Evolutionary conservation across 2,888 invertebrate species (phyloP), one percentile per base, ranked within the genome.

Genomic region (Aphidoletes aphidimyza): DNA sequence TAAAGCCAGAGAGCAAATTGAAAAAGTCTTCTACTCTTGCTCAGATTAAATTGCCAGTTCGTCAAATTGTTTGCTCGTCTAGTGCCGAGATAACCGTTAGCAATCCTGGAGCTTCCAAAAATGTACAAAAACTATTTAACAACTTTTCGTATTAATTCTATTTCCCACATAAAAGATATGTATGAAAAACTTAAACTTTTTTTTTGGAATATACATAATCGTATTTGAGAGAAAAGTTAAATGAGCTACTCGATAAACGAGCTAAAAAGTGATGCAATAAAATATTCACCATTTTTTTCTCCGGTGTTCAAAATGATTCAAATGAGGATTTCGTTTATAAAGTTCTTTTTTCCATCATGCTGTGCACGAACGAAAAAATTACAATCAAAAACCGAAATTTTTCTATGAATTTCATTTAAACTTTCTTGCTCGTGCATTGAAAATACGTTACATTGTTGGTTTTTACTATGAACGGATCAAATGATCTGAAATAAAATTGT

Each of bases 351-450:
- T n/a, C n/a, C 42, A 42, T 42, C 42, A 14, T n/a, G n/a, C n/a
- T n/a, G n/a, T n/a, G n/a, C n/a, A 42, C 14, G 42, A 9, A 42
- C 8, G 14, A 42, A 42, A 42, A 42, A 42, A 42, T 42, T 42
- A 42, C 6, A 14, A 9, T 42, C 8, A 42, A 42, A 14, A 42
- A n/a, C n/a, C n/a, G n/a, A n/a, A n/a, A n/a, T n/a, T n/a, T n/a
- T n/a, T n/a, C 14, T 42, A 42, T 42, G 30, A 69, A 69, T 69
- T 69, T 17, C 69, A 69, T 69, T 69, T 69, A 69, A 69, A 69
- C 30, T 69, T 69, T 30, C n/a, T 30, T 14, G 69, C 30, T 69
- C n/a, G n/a, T 69, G 30, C 6, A 5, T 54, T 54, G 54, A 54
- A 26, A 54, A 11, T 26, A 14, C 30, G n/a, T 54, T 30, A 69